Evolutionary conservation across 2,888 invertebrate species (phyloP).

Genomic region (Agrochola lychnidis): DNA sequence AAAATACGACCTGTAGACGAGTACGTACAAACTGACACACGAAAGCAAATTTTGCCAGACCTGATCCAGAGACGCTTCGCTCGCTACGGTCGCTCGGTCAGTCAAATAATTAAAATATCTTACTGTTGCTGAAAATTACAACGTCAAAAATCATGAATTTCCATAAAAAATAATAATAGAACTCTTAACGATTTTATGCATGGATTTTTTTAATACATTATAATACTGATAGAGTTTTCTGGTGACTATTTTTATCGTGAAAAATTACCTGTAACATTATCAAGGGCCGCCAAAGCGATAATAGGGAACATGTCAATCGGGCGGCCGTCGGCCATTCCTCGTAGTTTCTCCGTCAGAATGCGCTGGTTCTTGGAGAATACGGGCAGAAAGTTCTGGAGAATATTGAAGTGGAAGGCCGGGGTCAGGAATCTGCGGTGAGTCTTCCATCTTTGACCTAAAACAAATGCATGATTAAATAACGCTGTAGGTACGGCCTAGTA

Average conservation of each 20-base stretch:
- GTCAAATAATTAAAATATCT: too few relatives aligned
- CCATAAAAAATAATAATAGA: too few relatives aligned
- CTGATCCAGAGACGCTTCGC: too few relatives aligned
- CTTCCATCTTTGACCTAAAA: conserved; percentile 90
- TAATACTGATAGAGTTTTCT: not conserved
- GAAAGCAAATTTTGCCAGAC: too few relatives aligned
- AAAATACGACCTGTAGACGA: too few relatives aligned
- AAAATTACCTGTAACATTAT: conserved; percentile 83
- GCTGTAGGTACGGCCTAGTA: too few relatives aligned
- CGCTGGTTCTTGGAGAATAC: conserved; percentile 92
- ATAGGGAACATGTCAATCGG: conserved; percentile 91
- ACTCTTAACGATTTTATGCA: not conserved
- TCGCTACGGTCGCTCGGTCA: too few relatives aligned
- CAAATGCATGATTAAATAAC: conserved; percentile 13
- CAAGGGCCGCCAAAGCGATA: conserved; percentile 89
- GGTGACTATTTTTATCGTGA: not conserved
- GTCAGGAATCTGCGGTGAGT: conserved; percentile 93
- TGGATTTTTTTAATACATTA: too few relatives aligned
- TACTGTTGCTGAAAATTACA: too few relatives aligned
- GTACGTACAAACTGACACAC: too few relatives aligned
- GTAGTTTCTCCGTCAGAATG: conserved; percentile 90
- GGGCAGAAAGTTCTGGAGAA: conserved; percentile 93
- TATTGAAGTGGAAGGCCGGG: conserved; percentile 95
- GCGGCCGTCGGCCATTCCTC: conserved; percentile 77
- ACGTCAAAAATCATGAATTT: too few relatives aligned